Conservation (phyloP, 2,113 vertebrate genomes). For the Pseudopodoces humilis region DNA sequence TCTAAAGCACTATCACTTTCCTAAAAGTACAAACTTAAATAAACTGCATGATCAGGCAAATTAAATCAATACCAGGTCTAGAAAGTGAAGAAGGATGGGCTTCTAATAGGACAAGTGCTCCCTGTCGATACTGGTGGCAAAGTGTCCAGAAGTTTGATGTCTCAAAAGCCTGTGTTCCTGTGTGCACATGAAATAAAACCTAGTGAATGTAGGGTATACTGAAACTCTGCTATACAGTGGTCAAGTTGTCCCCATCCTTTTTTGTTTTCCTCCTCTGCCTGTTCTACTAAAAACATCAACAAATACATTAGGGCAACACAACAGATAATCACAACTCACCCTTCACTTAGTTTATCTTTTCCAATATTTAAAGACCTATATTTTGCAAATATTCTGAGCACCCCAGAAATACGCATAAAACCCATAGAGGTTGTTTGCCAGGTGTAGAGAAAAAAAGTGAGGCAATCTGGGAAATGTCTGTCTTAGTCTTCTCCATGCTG, state of each 20-base stretch:
- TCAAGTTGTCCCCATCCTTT: neutral
- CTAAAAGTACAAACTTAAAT: constrained; percentile 7
- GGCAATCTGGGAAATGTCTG: neutral
- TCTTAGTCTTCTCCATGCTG: neutral
- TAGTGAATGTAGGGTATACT: neutral
- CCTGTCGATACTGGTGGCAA: neutral
- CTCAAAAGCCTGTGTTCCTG: neutral
- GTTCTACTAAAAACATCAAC: neutral
- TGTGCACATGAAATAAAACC: neutral
- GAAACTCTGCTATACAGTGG: neutral
- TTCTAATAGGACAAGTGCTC: neutral
- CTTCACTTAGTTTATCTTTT: neutral
- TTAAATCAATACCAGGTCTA: neutral
- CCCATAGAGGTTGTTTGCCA: neutral
- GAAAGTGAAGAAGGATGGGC: neutral
- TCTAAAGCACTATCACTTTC: constrained; percentile 16
- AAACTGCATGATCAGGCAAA: neutral
- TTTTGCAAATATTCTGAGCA: neutral
- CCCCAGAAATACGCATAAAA: neutral
- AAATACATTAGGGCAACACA: neutral
- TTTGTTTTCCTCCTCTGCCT: neutral
- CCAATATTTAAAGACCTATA: neutral
- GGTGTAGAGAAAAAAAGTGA: neutral
- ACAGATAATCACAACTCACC: neutral
- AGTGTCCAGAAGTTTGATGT: neutral